phyloP scores from a whole-genome alignment of 2,797 vertebrate species.

The Streptopelia turtur region DNA sequence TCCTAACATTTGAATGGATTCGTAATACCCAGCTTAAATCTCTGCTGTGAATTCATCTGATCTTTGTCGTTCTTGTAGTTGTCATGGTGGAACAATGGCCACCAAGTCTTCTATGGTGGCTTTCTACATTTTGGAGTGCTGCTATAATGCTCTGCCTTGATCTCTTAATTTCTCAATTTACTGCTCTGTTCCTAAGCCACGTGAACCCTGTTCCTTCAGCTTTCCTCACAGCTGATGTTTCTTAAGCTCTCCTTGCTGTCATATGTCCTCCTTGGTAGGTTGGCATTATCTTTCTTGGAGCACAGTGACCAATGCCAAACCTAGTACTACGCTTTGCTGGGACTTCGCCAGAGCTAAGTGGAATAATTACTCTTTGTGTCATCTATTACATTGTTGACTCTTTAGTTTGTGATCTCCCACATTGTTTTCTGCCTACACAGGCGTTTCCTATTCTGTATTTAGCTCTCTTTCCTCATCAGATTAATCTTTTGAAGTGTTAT shows the following conservation, averaged over 20 bases:
- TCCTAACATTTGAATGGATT: not conserved
- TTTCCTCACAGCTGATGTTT: not conserved
- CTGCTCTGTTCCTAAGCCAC: not conserved
- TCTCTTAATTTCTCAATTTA: conserved; percentile 2
- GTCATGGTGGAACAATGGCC: not conserved
- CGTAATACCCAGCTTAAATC: not conserved
- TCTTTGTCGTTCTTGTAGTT: conserved; percentile 11
- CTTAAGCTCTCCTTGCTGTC: not conserved
- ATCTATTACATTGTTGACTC: not conserved
- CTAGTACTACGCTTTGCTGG: not conserved
- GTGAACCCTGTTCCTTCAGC: not conserved
- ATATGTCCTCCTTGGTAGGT: rapidly evolving
- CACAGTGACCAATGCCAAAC: not conserved
- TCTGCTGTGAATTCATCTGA: not conserved
- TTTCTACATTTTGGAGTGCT: not conserved
- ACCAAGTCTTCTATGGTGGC: not conserved
- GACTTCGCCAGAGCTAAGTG: not conserved
- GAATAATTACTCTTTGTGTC: conserved; percentile 7
- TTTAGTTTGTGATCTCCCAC: not conserved
- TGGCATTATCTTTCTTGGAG: not conserved
- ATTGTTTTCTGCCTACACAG: conserved; percentile 3
- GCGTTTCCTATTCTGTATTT: not conserved
- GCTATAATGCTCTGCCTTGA: not conserved
- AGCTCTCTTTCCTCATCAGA: not conserved
- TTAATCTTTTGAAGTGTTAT: not conserved